phyloP scores from a whole-genome alignment of 2,888 invertebrate species.

The Hesperia comma region DNA sequence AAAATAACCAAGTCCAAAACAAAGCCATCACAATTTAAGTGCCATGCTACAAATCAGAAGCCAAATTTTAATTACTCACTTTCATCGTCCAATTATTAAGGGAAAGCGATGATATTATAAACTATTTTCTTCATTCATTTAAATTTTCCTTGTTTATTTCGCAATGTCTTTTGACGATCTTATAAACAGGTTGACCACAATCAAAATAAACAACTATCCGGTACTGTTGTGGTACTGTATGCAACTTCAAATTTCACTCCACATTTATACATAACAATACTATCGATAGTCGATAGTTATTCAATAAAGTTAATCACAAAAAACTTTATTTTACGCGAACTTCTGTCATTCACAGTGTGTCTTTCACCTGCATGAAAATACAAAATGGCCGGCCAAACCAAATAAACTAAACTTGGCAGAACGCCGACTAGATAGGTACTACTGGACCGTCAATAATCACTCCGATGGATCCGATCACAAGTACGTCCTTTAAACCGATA shows the following conservation, averaged over 20 bases:
- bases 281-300: slow-evolving; percentile 29
- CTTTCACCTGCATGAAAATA: slow-evolving; percentile 60
- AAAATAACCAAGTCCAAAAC: slow-evolving; percentile 26
- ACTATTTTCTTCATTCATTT: slow-evolving; percentile 5
- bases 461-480: slow-evolving; percentile 45
- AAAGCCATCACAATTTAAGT: slow-evolving; percentile 36
- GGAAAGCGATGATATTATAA: slow-evolving; percentile 36
- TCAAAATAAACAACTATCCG: slow-evolving; percentile 22
- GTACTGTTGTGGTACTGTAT: slow-evolving; percentile 17
- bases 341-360: slow-evolving; percentile 53
- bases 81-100: slow-evolving; percentile 43
- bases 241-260: slow-evolving; percentile 39
- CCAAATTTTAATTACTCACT: slow-evolving; percentile 43
- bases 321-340: slow-evolving; percentile 63
- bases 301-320: slow-evolving; percentile 47
- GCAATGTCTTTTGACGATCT: not conserved
- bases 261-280: slow-evolving; percentile 28
- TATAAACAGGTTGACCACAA: slow-evolving; percentile 3
- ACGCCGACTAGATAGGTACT: slow-evolving; percentile 42
- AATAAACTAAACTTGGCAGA: slow-evolving; percentile 47
- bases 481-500: slow-evolving; percentile 36
- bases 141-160: slow-evolving; percentile 18
- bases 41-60: slow-evolving; percentile 38
- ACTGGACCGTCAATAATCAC: slow-evolving; percentile 45
- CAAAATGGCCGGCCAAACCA: slow-evolving; percentile 79